Base-by-base conservation (phyloP, 2,888 invertebrate genomes). In the Euclidia mi region DNA sequence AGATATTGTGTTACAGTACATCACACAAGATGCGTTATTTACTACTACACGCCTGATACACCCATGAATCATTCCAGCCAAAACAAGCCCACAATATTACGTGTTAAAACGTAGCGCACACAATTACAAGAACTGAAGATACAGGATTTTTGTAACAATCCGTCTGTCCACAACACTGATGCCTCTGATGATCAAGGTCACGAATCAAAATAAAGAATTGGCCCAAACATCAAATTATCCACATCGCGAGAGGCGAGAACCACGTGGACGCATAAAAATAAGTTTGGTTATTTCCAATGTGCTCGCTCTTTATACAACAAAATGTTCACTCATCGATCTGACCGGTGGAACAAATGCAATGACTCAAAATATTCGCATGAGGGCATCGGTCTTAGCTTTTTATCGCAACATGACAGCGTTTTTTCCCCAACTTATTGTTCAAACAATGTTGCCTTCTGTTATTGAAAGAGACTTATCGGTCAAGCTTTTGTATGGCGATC, bases 401-500 rank as follows among this genome's bases (percentile, higher is more conserved):
- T 62, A 69, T 81, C 77, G 67, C 69, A 84, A 85, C 87, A 87
- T 90, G 90, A 90, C 88, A 81, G 80, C 79, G 69, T 78, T 79
- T 85, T 71, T 84, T 87, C 84, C 79, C 71, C 4, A 80, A 78
- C 80, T 82, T 81, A 88, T 87, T 88, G 87, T 85, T 86, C 89
- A 91, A 91, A 89, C 91, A 90, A 88, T 91, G 91, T 91, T 91
- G 90, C 85, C 88, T 88, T 85, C 84, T 89, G 87, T 89, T 90
- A 92, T 89, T 89, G 90, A 88, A 87, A 87, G 89, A 90, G 89
- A 88, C 85, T 92, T 94, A 93, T 93, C 92, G 91, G 90, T 89
- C 90, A 89, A 88, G 90, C 91, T 94, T 92, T 94, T 93, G 92
- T 92, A 87, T 87, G 79, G 86, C 83, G 88, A 93, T 92, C 92